Percentiles rank a stretch among this genome's conserved stretches.
Evolutionary conservation across 2,888 invertebrate species (phyloP).

Genomic region (Nudaria mundana): DNA sequence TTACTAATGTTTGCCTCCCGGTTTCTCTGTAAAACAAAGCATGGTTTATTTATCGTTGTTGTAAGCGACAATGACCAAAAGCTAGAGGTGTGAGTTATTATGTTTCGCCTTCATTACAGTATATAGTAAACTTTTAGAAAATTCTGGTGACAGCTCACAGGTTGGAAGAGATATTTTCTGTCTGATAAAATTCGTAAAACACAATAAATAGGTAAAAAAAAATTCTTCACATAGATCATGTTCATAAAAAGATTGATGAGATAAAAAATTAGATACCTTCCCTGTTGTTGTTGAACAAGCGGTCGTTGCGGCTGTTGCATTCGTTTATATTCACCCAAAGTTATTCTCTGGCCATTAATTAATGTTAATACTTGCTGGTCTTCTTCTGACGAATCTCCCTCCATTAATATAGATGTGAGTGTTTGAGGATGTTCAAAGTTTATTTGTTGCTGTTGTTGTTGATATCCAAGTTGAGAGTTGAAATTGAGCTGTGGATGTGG

Average conservation of each 20-base stretch:
- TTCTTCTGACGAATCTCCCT: constrained; percentile 61
- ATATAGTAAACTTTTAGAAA: no score
- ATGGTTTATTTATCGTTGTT: no score
- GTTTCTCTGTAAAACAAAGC: constrained; percentile 65
- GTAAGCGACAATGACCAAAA: no score
- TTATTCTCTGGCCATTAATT: constrained; percentile 66
- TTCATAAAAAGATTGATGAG: no score
- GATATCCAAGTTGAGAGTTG: constrained; percentile 52
- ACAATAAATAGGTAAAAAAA: no score
- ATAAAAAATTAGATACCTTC: no score
- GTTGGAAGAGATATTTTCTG: no score
- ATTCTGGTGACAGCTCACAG: no score
- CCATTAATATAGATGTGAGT: constrained; percentile 57
- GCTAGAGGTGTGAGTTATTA: no score
- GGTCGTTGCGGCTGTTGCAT: constrained; percentile 53
- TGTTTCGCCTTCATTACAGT: no score
- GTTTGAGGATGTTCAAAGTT: constrained; percentile 52
- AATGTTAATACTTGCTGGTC: constrained; percentile 66
- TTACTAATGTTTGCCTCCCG: constrained; percentile 67
- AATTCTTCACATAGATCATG: no score
- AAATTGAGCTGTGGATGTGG: constrained; percentile 50
- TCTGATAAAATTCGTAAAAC: no score
- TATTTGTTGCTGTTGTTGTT: constrained; percentile 50
- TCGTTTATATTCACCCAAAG: constrained; percentile 69
- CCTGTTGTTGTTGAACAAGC: constrained; percentile 55